Conservation (phyloP, 2,888 invertebrate species). For the Dynastes tityus region DNA sequence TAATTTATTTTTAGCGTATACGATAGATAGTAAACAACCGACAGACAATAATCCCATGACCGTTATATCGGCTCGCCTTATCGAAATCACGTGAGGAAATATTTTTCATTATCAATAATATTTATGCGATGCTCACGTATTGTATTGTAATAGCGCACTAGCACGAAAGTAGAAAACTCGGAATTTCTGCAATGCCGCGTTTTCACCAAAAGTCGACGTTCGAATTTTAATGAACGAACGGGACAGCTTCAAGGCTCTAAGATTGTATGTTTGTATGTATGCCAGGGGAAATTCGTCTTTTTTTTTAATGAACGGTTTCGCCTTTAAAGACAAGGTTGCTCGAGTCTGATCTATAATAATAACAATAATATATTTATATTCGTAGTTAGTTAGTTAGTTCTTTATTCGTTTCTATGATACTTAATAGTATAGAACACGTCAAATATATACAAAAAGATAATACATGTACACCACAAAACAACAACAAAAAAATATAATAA, state of each 20-base stretch:
- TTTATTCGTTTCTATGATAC: no score
- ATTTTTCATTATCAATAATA: slow-evolving; percentile 17
- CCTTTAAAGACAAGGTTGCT: slow-evolving; percentile 18
- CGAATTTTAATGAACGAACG: slow-evolving; percentile 15
- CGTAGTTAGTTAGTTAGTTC: no score
- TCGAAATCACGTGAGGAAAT: slow-evolving; percentile 38
- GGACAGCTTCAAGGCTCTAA: slow-evolving; percentile 14
- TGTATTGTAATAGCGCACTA: neutral
- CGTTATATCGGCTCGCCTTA: neutral
- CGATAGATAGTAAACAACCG: no score
- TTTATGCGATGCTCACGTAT: neutral
- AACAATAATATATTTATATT: no score
- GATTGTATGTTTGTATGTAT: neutral
- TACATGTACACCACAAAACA: no score
- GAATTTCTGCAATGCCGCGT: slow-evolving; percentile 1
- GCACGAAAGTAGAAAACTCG: neutral
- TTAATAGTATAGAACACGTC: no score
- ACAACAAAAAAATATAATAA: no score
- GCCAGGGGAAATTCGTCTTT: slow-evolving; percentile 1
- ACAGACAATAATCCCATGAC: no score
- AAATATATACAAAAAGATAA: no score
- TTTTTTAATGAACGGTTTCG: slow-evolving; percentile 2
- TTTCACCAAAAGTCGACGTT: slow-evolving; percentile 1
- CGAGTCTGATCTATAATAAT: no score
- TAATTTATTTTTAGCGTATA: neutral